These are phyloP conservation scores for Bos indicus DNA, from an alignment of 2,113 vertebrate genomes.

Conservation along the genomic window DNA sequence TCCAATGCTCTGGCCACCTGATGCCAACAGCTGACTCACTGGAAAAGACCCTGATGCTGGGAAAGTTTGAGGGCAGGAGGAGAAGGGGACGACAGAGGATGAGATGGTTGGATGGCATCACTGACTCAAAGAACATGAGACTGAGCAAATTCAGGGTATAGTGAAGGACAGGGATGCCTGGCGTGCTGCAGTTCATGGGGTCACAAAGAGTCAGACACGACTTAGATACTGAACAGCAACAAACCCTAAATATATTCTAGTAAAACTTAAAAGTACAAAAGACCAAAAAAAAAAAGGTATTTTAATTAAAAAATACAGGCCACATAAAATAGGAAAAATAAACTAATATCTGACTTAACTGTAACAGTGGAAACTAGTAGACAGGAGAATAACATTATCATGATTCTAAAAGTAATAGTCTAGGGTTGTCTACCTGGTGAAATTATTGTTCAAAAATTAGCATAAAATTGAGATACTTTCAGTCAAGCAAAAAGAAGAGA, in stretches of 20 bases:
- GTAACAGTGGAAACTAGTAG: background rate
- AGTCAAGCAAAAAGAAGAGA: background rate
- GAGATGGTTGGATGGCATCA: background rate
- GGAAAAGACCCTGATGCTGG: background rate
- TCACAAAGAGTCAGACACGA: background rate
- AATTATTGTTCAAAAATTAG: background rate
- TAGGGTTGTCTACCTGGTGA: background rate
- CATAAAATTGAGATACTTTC: background rate
- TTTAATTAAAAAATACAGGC: background rate
- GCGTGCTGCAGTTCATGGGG: background rate
- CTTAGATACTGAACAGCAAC: background rate
- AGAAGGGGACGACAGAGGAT: background rate
- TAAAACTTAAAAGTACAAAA: background rate
- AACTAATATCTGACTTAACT: background rate
- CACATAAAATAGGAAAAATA: background rate
- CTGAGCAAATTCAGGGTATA: background rate
- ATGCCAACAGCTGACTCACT: background rate
- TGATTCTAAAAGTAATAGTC: background rate
- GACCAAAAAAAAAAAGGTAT: background rate
- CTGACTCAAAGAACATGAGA: background rate
- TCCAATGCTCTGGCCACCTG: background rate
- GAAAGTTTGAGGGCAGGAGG: background rate
- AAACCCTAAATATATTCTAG: background rate
- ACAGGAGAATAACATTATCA: background rate
- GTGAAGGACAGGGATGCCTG: background rate